Percentiles rank a stretch among this genome's conserved stretches.
Evolutionary conservation across 2,888 invertebrate genomes (phyloP).

Genomic region (Cinara cedri): DNA sequence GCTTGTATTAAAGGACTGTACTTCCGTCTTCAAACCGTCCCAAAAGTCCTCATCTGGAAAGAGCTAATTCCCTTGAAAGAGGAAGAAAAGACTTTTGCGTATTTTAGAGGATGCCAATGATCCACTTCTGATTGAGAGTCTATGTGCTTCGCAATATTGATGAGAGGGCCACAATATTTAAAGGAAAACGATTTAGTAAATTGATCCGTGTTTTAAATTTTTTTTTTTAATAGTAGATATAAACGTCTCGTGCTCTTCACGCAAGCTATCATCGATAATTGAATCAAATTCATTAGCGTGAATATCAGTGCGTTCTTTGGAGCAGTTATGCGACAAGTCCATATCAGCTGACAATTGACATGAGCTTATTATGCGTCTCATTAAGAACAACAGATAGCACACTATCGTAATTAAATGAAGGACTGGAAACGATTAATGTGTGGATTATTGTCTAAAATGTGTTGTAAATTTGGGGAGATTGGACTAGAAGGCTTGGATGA

Average conservation of each 20-base stretch:
- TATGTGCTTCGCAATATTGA: constrained; percentile 8
- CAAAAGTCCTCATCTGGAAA: background rate
- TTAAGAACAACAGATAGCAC: background rate
- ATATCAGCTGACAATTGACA: background rate
- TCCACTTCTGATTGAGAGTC: background rate
- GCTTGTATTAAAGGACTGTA: background rate
- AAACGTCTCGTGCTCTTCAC: background rate
- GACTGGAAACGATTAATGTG: background rate
- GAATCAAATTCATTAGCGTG: background rate
- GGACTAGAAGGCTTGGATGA: too few relatives aligned
- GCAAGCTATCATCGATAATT: background rate
- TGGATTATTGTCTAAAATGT: background rate
- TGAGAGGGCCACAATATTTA: background rate
- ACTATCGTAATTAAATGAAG: background rate
- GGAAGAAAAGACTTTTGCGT: background rate
- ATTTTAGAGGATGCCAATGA: constrained; percentile 13
- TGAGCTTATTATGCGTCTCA: background rate
- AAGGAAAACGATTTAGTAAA: background rate
- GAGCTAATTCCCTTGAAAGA: background rate
- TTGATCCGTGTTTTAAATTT: background rate
- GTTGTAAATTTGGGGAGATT: background rate
- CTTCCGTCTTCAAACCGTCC: background rate
- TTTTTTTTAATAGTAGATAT: background rate
- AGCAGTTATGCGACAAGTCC: background rate
- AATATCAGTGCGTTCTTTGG: background rate